Conservation (phyloP, 2,888 invertebrate species). For the Cerastis leucographa region DNA sequence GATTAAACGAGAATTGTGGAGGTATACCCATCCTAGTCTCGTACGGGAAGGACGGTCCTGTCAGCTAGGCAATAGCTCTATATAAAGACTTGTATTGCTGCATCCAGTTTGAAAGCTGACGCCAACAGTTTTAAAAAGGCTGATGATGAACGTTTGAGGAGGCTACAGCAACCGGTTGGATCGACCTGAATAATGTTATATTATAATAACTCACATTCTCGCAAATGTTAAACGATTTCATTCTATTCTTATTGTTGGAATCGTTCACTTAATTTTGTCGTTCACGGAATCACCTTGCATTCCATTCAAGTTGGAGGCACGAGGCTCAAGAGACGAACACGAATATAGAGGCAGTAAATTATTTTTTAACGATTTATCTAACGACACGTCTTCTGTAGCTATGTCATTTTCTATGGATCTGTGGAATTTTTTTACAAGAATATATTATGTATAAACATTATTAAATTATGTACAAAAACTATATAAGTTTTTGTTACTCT, state of each 20-base stretch:
- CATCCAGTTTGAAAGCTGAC: too few species aligned
- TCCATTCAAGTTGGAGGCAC: constrained; percentile 5
- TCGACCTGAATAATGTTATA: neutral
- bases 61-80: too few species aligned
- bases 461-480: too few species aligned
- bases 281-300: constrained; percentile 23
- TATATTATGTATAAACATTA: neutral
- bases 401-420: neutral
- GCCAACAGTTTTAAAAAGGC: too few species aligned
- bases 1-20: too few species aligned
- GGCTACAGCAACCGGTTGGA: too few species aligned
- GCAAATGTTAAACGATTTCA: neutral
- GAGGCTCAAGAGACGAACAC: neutral
- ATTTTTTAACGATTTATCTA: constrained; percentile 4
- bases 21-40: too few species aligned
- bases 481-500: neutral
- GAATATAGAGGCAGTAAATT: constrained; percentile 10
- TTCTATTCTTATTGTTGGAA: constrained; percentile 1
- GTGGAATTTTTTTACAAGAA: constrained; percentile 14
- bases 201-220: neutral
- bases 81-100: too few species aligned
- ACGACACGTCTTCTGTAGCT: constrained; percentile 18
- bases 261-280: neutral
- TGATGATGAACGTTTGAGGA: too few species aligned
- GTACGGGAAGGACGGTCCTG: too few species aligned